Evolutionary conservation across 2,797 vertebrate species (phyloP), one percentile per base, ranked within the genome.

Genomic region (Sebastes matsubarae): DNA sequence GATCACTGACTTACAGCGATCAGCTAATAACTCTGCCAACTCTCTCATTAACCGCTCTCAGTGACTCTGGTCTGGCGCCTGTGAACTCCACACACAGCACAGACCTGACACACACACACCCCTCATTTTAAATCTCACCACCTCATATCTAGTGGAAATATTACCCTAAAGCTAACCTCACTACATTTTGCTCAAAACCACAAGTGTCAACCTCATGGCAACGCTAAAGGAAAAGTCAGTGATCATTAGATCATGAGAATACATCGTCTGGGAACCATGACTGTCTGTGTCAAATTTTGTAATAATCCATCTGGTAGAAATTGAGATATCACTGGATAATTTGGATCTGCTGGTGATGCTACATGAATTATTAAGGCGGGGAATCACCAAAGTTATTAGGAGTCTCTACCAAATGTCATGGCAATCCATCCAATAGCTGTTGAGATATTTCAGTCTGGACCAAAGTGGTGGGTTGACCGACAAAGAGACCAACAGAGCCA

Each of bases 1-100:
- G 90, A 92, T 93, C 90, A 84, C 88, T 90, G 91, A 92, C 87
- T 93, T 91, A 89, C 87, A 92, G 89, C 77, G 75, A 92, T 90
- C 89, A 87, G 90, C 92, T 93, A 93, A 93, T 92, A 93, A 92
- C 89, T 91, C 82, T 90, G 90, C 87, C 89, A 92, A 55, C 77
- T 89, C 85, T 79, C 90, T 93, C 91, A 94, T 93, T 94, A 94
- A 82, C 88, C 1, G 11, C 83, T 84, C 83, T 87, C 89, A 85
- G 71, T 80, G 71, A 81, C 82, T 87, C 74, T 84, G 91, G 80
- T 88, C 84, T 55, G 55, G 83, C 11, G 73, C 91, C 82, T 74
- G 25, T 83, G 85, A 89, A 84, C 88, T 85, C 25, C 61, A 75
- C 60, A 72, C 81, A 59, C 84, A 77, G 27, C 67, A 50, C 61